Conservation (phyloP, 2,797 vertebrate species). For the Coregonus ussuriensis region DNA sequence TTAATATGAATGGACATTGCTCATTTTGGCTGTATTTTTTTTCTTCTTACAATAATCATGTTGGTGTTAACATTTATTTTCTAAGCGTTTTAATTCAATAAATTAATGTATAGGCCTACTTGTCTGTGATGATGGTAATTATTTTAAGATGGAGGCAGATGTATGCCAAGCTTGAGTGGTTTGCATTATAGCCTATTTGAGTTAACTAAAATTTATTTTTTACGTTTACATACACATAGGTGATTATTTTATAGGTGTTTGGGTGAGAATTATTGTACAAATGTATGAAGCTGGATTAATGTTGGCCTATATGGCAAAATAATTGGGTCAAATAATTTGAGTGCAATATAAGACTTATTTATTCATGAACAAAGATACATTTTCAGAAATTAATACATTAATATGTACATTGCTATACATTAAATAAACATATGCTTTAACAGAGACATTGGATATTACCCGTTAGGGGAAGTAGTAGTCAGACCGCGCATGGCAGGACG, state of each 20-base stretch:
- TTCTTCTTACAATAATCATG: too few species aligned
- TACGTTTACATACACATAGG: not conserved
- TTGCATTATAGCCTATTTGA: not conserved
- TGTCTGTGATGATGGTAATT: too few species aligned
- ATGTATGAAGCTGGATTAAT: not conserved
- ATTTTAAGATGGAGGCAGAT: too few species aligned
- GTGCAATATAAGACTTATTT: constrained; percentile 49
- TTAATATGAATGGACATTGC: too few species aligned
- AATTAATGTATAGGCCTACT: too few species aligned
- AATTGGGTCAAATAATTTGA: not conserved
- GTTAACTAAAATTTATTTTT: not conserved
- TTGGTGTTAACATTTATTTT: too few species aligned
- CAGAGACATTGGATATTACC: not conserved
- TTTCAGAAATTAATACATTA: not conserved
- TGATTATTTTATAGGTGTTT: not conserved
- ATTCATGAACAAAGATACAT: constrained; percentile 47
- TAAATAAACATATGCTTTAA: constrained; percentile 9
- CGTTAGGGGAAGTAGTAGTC: not conserved
- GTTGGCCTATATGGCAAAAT: not conserved
- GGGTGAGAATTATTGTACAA: not conserved
- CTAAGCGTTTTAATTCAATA: too few species aligned
- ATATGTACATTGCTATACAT: constrained; percentile 47
- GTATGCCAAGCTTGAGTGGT: too few species aligned
- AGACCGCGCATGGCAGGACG: not conserved
- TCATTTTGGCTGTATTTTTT: too few species aligned